Evolutionary conservation across 2,113 vertebrate genomes (phyloP), one percentile per base, ranked within the genome.

Genomic region (Gallinago media): DNA sequence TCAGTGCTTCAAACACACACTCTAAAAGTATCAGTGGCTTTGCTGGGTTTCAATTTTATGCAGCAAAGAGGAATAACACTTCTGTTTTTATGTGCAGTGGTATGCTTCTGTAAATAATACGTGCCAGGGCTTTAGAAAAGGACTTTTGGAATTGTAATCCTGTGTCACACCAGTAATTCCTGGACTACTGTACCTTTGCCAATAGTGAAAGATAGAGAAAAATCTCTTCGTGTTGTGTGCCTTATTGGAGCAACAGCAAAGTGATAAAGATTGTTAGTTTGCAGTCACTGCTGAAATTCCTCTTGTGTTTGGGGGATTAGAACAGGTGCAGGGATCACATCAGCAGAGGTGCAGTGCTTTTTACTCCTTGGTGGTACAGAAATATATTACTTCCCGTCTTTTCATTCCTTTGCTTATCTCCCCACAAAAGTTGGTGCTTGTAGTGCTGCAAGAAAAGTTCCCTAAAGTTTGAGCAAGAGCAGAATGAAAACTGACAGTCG

Each of bases 141-240:
- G 17, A 10, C 44, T 61, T 56, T 36, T 52, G 46, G n/a, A 74
- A 34, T 31, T 83, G 50, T 32, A 59, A 20, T 80, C 13, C 25
- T 50, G 26, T 56, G 59, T 76, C 44, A 21, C 1, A 0, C 0
- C 0, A 38, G n/a, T 2, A 5, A 26, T 87, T 92, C 44, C 56
- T 78, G 16, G 9, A 14, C 23, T 50, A 4, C n/a, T 47, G 8
- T 62, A 11, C 62, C 32, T 55, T 14, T 46, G 65, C 36, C 46
- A 25, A 20, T 36, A 61, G 65, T 73, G 55, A 74, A 78, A 81
- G 32, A 27, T 1, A 2, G 29, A 40, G 36, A 29, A 62, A 67
- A 59, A 38, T 34, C 18, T 31, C 26, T 79, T 67, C 2, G 2
- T 31, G 23, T 47, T 36, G 19, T 29, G 5, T 0, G 2, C 18